A percentile compares a stretch with the other conserved stretches of the same genome.
Conservation (phyloP, 92 coral and sea anemone genomes). For the Siderastrea radians region DNA sequence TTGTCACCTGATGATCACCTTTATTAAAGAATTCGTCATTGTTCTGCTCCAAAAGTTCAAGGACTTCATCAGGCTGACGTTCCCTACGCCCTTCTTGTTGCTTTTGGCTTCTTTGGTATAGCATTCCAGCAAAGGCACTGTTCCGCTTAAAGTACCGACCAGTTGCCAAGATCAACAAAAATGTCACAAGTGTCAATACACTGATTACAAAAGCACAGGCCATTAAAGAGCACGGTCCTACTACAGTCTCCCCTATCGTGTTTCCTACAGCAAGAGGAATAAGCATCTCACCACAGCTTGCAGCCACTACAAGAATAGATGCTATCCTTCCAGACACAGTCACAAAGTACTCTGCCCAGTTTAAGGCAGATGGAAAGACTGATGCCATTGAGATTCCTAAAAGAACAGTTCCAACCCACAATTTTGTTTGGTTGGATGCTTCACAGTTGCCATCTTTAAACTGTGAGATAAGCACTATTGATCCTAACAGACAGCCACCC, state of each 20-base stretch:
- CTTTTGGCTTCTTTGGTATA: slow-evolving; percentile 40
- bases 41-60: slow-evolving; percentile 70
- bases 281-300: slow-evolving; percentile 93
- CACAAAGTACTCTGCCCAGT: slow-evolving; percentile 86
- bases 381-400: slow-evolving; percentile 96
- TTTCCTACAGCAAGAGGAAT: slow-evolving; percentile 88
- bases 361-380: slow-evolving; percentile 85
- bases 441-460: slow-evolving; percentile 59
- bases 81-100: slow-evolving; percentile 38
- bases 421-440: slow-evolving; percentile 44
- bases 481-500: slow-evolving; percentile 77
- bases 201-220: slow-evolving; percentile 71
- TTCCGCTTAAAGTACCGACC: slow-evolving; percentile 40
- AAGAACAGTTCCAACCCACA: slow-evolving; percentile 91
- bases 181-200: slow-evolving; percentile 49
- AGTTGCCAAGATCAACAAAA: slow-evolving; percentile 34
- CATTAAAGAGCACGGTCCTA: slow-evolving; percentile 88
- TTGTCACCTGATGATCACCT: slow-evolving; percentile 2
- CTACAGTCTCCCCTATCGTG: slow-evolving; percentile 52
- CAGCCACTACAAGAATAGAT: slow-evolving; percentile 86
- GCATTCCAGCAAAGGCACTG: slow-evolving; percentile 40
- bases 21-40: slow-evolving; percentile 68
- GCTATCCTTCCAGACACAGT: slow-evolving; percentile 89
- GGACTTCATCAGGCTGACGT: slow-evolving; percentile 70
- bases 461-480: slow-evolving; percentile 79